Conservation (phyloP, 1,140 invertebrate species). For the Saxidomus purpurata region DNA sequence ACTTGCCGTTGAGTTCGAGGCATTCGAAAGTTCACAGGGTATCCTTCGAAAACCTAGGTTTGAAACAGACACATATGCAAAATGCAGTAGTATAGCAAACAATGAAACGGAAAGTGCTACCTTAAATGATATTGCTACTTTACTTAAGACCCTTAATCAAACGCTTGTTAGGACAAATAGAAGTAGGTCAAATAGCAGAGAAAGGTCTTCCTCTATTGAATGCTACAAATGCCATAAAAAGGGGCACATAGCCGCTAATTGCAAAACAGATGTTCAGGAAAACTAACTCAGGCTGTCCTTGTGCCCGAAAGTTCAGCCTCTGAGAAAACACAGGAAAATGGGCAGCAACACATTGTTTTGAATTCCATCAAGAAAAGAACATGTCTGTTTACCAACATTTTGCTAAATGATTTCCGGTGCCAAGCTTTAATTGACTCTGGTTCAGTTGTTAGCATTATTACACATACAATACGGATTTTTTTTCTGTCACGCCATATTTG, state of each 20-base stretch:
- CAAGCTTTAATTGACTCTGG: conserved; percentile 46
- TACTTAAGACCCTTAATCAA: background rate
- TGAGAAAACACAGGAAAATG: background rate
- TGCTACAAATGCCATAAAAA: conserved; percentile 30
- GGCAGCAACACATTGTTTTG: background rate
- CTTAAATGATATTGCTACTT: conserved; percentile 25
- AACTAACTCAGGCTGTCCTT: conserved; percentile 47
- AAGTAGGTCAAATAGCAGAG: conserved; percentile 2
- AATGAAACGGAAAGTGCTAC: background rate
- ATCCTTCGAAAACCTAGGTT: conserved; percentile 35
- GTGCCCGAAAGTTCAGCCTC: conserved; percentile 41
- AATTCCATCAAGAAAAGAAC: background rate
- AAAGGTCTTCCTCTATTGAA: background rate
- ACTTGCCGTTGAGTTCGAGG: conserved; percentile 29
- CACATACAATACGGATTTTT: no score
- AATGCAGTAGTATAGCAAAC: background rate
- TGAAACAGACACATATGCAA: background rate
- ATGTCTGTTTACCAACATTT: background rate
- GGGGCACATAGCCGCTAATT: conserved; percentile 16
- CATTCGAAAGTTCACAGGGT: conserved; percentile 30
- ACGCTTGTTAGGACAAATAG: background rate
- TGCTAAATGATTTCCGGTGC: background rate
- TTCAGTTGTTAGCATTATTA: conserved; percentile 20
- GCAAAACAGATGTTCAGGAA: background rate
- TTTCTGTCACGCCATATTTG: no score